phyloP scores from a whole-genome alignment of 2,888 invertebrate species.

The Stramonita haemastoma region DNA sequence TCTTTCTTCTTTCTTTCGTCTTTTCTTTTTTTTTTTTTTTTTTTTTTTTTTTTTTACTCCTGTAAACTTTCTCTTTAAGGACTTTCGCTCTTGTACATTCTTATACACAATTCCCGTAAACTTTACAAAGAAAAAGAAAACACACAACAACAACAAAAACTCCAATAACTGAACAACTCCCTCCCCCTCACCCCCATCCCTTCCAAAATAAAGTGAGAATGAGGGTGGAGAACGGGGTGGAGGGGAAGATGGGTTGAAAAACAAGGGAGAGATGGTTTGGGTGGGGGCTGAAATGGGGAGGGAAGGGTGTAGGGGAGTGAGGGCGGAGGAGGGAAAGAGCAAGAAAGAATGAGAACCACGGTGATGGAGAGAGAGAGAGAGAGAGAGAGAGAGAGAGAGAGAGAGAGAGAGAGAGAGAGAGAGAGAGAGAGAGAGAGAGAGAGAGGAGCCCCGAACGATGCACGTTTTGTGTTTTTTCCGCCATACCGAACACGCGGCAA shows the following conservation, averaged over 20 bases:
- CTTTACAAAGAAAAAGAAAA: not conserved
- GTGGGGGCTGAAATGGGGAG: not conserved
- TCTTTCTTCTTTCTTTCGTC: too few relatives aligned
- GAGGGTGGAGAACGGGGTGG: not conserved
- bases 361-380: not conserved
- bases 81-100: too few relatives aligned
- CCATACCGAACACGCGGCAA: not conserved
- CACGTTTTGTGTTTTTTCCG: too few relatives aligned
- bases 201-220: not conserved
- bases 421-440: too few relatives aligned
- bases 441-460: not conserved
- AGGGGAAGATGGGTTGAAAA: not conserved
- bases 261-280: not conserved
- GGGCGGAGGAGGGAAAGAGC: not conserved
- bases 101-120: too few relatives aligned
- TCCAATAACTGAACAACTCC: too few relatives aligned
- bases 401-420: slow-evolving; percentile 9
- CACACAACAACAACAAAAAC: not conserved
- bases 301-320: not conserved
- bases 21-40: too few relatives aligned
- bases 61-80: too few relatives aligned
- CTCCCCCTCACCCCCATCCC: not conserved
- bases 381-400: not conserved
- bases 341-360: not conserved
- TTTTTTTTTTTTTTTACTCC: too few relatives aligned